Base-by-base conservation (phyloP, 2,888 invertebrate species). In the Drosophila mayaguana region DNA sequence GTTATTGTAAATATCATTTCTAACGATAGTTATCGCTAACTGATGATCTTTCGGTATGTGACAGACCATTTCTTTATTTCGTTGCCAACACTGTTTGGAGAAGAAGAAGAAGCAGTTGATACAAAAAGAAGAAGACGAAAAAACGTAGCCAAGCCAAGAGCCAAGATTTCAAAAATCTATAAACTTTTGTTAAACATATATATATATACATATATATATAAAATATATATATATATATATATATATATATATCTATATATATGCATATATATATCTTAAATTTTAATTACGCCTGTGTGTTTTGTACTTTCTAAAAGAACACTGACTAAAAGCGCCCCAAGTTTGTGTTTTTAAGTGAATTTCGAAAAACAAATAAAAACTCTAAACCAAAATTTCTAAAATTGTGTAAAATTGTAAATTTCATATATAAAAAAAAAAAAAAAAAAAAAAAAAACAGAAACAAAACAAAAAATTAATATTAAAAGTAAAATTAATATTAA, bases 161-260 rank as follows among this genome's bases (percentile, higher is more conserved):
- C 88, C 89, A 78, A 85, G 86, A 86, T 86, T 86, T 86, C 71
- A 73, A 86, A 89, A 86, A 89, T 86, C 90, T 89, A 85, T 89
- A 89, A 86, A 86, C 75, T 80, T 86, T 87, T 86, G 88, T 89
- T 86, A 79, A 81, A 83, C 62, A 81, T 81, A 72, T 42, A 55
- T 42, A 11, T 63, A 54, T 4, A 40, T 12, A 28, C 9, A 12
- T n/a, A 22, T n/a, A n/a, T 72, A 83, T 59, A 80, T 80, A 71
- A 28, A 12, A 28, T 20, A 14, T 25, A 28, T 55, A 28, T 73
- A 11, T 63, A 54, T 4, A 40, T 12, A 28, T 16, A 12, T n/a
- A 22, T n/a, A n/a, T 72, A 83, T 59, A 80, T 80, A 71, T 40
- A 12, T 3, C 4, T 18, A 28, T 20, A 14, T 25, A 28, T 55